Conservation (phyloP, 2,113 vertebrate species). For the Coregonus clupeaformis region DNA sequence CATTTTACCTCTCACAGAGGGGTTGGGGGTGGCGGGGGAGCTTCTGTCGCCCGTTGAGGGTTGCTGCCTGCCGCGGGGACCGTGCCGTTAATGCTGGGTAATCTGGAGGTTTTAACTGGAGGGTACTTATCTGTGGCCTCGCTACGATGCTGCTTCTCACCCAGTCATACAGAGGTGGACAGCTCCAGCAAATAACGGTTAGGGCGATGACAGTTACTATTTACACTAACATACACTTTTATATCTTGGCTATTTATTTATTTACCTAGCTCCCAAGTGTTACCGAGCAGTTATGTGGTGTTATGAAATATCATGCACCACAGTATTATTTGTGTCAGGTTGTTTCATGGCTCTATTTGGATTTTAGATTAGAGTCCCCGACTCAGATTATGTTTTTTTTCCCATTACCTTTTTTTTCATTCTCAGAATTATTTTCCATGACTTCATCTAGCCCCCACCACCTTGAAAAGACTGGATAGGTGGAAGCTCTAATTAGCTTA, state of each 20-base stretch:
- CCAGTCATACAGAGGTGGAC: slow-evolving; percentile 55
- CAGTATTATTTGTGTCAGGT: slow-evolving; percentile 7
- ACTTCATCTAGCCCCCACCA: too few species aligned
- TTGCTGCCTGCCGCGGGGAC: not conserved
- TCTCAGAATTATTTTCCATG: too few species aligned
- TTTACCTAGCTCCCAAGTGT: slow-evolving; percentile 17
- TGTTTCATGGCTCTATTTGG: slow-evolving; percentile 7
- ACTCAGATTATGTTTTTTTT: not conserved
- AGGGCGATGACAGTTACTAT: slow-evolving; percentile 55
- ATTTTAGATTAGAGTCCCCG: not conserved
- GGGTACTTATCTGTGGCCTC: slow-evolving; percentile 37
- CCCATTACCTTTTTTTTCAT: not conserved
- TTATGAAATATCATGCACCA: not conserved
- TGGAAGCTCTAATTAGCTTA: too few species aligned
- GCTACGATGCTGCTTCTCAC: slow-evolving; percentile 1
- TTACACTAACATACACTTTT: slow-evolving; percentile 47
- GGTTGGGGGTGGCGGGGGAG: too few species aligned
- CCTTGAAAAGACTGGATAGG: too few species aligned
- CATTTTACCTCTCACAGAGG: not conserved
- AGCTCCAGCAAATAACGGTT: slow-evolving; percentile 47
- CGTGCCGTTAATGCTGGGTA: not conserved
- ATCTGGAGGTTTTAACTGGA: not conserved
- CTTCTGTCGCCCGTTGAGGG: not conserved
- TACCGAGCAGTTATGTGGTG: slow-evolving; percentile 16
- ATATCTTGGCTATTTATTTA: slow-evolving; percentile 11